Evolutionary conservation across 2,888 invertebrate genomes (phyloP), one percentile per base, ranked within the genome.

Genomic region (Synergus itoensis): DNA sequence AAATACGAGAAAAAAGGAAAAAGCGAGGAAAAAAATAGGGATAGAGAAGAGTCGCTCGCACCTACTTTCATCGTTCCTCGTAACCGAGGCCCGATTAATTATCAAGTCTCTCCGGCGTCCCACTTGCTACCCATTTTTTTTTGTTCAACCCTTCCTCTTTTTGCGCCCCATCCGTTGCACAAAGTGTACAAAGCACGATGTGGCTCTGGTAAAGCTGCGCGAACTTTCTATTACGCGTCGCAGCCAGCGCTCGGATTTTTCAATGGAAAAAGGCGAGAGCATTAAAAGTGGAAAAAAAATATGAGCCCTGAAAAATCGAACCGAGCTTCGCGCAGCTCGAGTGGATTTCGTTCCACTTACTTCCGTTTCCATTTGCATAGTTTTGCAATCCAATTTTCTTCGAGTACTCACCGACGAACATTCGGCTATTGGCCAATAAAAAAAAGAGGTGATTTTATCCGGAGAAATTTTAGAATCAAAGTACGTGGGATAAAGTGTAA

Each of bases 61-160:
- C 73, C 48, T 73, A 73, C 73, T 73, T 53, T 53, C 43, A 53
- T 40, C 77, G 28, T 21, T 36, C 62, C 48, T 48, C 43, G 41
- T 40, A 63, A 36, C 60, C 76, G 79, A 75, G 63, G 36, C 45
- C 69, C 79, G 76, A 81, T 81, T 81, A 81, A 81, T 81, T 81
- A 81, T 78, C 81, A 76, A 79, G 21, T 28, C 45, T 43, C 45
- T 21, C 12, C 73, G 12, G 5, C 4, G 11, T 77, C 60, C 12
- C 65, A 79, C 77, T 62, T 67, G 57, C 77, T 36, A 60, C 18
- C 57, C 60, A 48, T 53, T 81, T 78, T 80, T 83, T 80, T 83
- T 81, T 81, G 28, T 67, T 43, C 77, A 41, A n/a, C 2, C 8
- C 36, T 48, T 73, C 36, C 43, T 67, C 21, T 67, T 53, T 73